Evolutionary conservation across 1,140 invertebrate genomes (phyloP).

Genomic region (Lamellibrachia luymesi): DNA sequence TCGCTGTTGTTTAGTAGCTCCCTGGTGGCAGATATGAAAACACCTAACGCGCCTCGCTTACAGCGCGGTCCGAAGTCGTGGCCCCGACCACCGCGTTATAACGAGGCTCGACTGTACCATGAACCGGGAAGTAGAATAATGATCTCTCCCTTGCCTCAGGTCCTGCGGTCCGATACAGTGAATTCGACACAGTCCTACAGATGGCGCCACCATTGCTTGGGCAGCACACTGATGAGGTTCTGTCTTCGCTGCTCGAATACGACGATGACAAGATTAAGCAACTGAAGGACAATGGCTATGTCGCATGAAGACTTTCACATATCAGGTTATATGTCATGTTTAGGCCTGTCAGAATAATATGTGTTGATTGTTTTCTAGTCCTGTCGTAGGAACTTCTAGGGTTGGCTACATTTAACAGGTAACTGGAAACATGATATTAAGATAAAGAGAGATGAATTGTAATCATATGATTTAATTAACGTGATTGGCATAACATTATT

Average conservation of each 20-base stretch:
- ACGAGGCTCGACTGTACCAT: too few species aligned
- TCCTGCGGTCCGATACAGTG: slow-evolving; percentile 79
- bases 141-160: slow-evolving; percentile 56
- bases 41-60: too few species aligned
- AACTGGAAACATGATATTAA: too few species aligned
- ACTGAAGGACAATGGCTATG: neutral
- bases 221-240: slow-evolving; percentile 79
- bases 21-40: too few species aligned
- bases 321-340: neutral
- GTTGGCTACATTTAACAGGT: too few species aligned
- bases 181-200: slow-evolving; percentile 68
- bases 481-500: neutral
- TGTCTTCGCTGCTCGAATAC: slow-evolving; percentile 48
- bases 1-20: too few species aligned
- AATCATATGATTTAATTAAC: neutral
- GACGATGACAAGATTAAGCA: neutral
- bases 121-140: neutral
- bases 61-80: too few species aligned
- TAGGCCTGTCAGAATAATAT: neutral
- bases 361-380: too few species aligned
- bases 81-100: too few species aligned
- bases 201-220: slow-evolving; percentile 81
- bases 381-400: too few species aligned
- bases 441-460: neutral
- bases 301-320: neutral